Conservation (phyloP, 2,888 invertebrate genomes). For the Caradrina kadenii region DNA sequence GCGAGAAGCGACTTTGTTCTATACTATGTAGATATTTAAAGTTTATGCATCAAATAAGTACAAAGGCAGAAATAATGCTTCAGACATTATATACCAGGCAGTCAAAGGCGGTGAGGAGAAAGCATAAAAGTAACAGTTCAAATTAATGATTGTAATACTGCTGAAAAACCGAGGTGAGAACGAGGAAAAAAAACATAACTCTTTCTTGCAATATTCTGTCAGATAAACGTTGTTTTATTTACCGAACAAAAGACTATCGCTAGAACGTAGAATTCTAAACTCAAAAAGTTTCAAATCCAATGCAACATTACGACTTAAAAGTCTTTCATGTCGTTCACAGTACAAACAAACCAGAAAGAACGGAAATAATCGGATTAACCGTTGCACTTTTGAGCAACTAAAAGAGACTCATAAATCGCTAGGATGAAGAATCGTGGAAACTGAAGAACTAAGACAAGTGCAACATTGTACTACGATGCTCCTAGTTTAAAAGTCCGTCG, state of each 20-base stretch:
- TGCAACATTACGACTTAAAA: slow-evolving; percentile 17
- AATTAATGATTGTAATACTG: too few relatives aligned
- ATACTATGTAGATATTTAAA: too few relatives aligned
- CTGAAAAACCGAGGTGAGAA: not conserved
- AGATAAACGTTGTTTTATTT: not conserved
- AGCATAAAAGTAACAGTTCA: too few relatives aligned
- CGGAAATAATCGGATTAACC: slow-evolving; percentile 33
- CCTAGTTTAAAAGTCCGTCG: not conserved
- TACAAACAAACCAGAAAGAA: slow-evolving; percentile 13
- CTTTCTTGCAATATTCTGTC: not conserved
- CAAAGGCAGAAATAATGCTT: too few relatives aligned
- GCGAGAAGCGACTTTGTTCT: too few relatives aligned
- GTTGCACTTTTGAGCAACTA: slow-evolving; percentile 1
- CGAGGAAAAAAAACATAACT: not conserved
- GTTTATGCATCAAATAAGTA: too few relatives aligned
- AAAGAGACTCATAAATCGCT: slow-evolving; percentile 6
- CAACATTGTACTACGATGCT: not conserved
- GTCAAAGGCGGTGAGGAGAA: too few relatives aligned
- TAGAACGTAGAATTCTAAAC: slow-evolving; percentile 13
- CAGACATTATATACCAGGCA: too few relatives aligned
- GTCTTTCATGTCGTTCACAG: slow-evolving; percentile 16
- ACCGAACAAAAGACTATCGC: slow-evolving; percentile 11
- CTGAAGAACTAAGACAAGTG: slow-evolving; percentile 2
- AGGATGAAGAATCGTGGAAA: slow-evolving; percentile 20
- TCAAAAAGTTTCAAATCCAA: not conserved